A percentile compares a stretch with the other conserved stretches of the same genome.
These are phyloP conservation scores for Athrips mouffetella DNA, from an alignment of 2,888 invertebrate genomes.

Conservation along the genomic window DNA sequence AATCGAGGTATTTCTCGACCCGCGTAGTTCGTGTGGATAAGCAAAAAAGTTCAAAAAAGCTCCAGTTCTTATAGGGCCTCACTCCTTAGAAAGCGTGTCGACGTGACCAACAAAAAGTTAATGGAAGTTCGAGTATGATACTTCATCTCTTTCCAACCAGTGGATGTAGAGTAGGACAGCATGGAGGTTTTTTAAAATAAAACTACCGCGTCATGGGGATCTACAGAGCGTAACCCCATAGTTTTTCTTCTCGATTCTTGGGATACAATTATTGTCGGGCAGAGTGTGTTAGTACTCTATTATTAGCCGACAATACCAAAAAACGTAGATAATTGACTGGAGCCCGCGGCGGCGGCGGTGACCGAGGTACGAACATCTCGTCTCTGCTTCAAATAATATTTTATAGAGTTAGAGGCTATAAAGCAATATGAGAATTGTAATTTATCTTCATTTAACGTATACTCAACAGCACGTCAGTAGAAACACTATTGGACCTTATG, in stretches of 20 bases:
- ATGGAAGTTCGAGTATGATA: conserved; percentile 47
- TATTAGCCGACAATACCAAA: conserved; percentile 45
- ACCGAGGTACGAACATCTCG: background rate
- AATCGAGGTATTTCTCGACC: background rate
- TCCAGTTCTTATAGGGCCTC: conserved; percentile 19
- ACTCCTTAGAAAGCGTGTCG: conserved; percentile 39
- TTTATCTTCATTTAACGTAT: too few relatives aligned
- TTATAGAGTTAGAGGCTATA: too few relatives aligned
- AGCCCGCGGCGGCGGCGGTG: conserved; percentile 25
- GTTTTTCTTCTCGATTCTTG: conserved; percentile 64
- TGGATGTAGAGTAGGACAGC: conserved; percentile 36
- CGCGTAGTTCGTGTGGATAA: background rate
- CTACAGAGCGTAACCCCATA: conserved; percentile 61
- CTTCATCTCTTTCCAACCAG: conserved; percentile 37
- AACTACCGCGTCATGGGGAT: conserved; percentile 59
- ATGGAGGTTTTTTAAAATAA: conserved; percentile 39
- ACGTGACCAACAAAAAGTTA: conserved; percentile 50
- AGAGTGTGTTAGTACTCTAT: conserved; percentile 32
- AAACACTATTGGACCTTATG: too few relatives aligned
- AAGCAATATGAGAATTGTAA: too few relatives aligned
- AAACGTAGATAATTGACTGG: conserved; percentile 46
- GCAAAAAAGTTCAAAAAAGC: conserved; percentile 16
- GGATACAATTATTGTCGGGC: conserved; percentile 64
- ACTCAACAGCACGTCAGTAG: too few relatives aligned
- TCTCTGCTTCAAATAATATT: too few relatives aligned